Conservation (phyloP, 2,888 invertebrate genomes). For the Melitaea athalia region DNA sequence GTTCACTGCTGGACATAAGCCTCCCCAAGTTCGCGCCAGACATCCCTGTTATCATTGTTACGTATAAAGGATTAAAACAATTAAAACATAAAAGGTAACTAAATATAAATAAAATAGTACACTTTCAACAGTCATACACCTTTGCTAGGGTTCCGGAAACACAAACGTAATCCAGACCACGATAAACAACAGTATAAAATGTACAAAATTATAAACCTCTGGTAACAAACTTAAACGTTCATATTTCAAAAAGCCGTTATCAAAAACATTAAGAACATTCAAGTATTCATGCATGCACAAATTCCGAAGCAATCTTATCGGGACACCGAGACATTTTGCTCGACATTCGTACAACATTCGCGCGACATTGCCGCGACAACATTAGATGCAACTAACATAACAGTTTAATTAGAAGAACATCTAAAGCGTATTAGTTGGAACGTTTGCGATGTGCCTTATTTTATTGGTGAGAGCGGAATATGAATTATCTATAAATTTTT, state of each 20-base stretch:
- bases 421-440: conserved; percentile 66
- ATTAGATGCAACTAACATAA: conserved; percentile 73
- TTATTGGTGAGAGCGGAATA: conserved; percentile 32
- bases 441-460: conserved; percentile 45
- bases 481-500: neutral
- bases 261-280: conserved; percentile 32
- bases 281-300: conserved; percentile 28
- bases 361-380: conserved; percentile 64
- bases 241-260: conserved; percentile 30
- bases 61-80: neutral
- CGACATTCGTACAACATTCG: conserved; percentile 54
- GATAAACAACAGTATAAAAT: neutral
- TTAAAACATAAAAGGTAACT: no score
- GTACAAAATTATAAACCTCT: neutral
- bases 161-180: no score
- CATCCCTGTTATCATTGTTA: no score
- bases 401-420: conserved; percentile 79
- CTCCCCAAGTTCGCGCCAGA: no score
- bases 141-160: no score
- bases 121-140: no score
- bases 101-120: no score
- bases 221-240: neutral
- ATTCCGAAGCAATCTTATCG: conserved; percentile 50
- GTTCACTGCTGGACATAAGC: no score
- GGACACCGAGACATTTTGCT: conserved; percentile 7